Evolutionary conservation across 2,888 invertebrate species (phyloP).

Genomic region (Anaspis maculata): DNA sequence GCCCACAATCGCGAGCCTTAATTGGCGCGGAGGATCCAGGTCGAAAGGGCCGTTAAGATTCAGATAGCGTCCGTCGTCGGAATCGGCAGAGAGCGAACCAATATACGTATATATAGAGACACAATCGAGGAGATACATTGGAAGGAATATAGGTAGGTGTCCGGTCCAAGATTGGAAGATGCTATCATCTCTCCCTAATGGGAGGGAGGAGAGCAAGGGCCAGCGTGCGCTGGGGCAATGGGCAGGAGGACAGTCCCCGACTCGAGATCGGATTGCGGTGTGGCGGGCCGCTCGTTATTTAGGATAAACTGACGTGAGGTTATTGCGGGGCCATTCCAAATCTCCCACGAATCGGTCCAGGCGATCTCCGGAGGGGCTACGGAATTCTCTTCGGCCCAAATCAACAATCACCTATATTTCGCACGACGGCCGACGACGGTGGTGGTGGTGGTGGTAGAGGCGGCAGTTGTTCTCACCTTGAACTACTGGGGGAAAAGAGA

Average conservation of each 20-base stretch:
- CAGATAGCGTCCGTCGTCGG: conserved; percentile 15
- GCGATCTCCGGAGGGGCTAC: not conserved
- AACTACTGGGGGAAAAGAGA: too few species aligned
- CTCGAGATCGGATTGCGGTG: conserved; percentile 25
- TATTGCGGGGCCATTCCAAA: conserved; percentile 19
- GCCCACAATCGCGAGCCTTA: too few species aligned
- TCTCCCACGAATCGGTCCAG: not conserved
- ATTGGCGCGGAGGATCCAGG: not conserved
- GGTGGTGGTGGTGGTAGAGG: too few species aligned
- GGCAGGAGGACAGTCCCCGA: conserved; percentile 6
- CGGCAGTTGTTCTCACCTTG: too few species aligned
- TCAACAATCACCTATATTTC: conserved; percentile 1
- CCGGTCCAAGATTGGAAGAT: conserved; percentile 26
- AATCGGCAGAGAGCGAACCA: too few species aligned
- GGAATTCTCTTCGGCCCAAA: not conserved
- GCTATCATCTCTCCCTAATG: conserved; percentile 16
- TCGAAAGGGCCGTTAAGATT: conserved; percentile 17
- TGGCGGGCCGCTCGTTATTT: conserved; percentile 23
- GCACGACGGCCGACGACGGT: too few species aligned
- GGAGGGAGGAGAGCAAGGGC: conserved; percentile 4
- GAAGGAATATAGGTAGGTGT: conserved; percentile 16
- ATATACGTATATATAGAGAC: conserved; percentile 18
- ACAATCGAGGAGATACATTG: conserved; percentile 15
- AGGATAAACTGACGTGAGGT: conserved; percentile 27
- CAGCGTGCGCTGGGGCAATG: not conserved